Evolutionary conservation across 2,113 vertebrate species (phyloP), one percentile per base, ranked within the genome.

Genomic region (Dipodomys spectabilis): DNA sequence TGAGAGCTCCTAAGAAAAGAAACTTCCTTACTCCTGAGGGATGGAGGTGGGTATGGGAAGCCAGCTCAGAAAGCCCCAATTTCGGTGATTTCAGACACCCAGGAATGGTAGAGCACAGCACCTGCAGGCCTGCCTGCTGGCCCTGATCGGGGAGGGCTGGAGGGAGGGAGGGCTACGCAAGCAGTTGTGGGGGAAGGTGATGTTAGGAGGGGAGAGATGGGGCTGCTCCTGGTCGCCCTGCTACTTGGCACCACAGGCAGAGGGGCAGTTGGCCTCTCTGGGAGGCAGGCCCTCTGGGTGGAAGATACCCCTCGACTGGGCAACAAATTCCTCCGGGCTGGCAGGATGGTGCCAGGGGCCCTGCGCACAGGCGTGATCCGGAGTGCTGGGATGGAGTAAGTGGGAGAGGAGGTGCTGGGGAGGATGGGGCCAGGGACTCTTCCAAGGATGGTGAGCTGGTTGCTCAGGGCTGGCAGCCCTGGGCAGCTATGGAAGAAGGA

Each of bases 71-170:
- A 99, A 94, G 99, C 99, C 89, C 99, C 99, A 0, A 99, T 99
- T 97, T 99, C 99, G 67, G 99, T 99, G 44, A 98, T 98, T 96
- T 99, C 99, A 10, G 99, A 99, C 27, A 98, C 98, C 99, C 99
- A 99, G 88, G 98, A 98, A 77, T 97, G 98, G 77, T 97, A 98
- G 7, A 98, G 97, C 97, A 98, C 98, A 91, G 97, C 97, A 90
- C 78, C 95, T 32, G 96, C 88, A 86, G 96, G 93, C 97, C 97
- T 97, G 97, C 98, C 93, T 81, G 98, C 95, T 88, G 96, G 94
- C 95, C 96, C 97, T 15, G 96, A 98, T 77, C 91, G 7, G 19
- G 98, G 82, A 0, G 95, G 2, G 0, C 96, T 97, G 93, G 97
- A 74, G 72, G 89, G 10, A 0, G 98, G 97, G 86, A 98, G 98